Conservation (phyloP, 2,888 invertebrate genomes). For the Drosophila eohydei region DNA sequence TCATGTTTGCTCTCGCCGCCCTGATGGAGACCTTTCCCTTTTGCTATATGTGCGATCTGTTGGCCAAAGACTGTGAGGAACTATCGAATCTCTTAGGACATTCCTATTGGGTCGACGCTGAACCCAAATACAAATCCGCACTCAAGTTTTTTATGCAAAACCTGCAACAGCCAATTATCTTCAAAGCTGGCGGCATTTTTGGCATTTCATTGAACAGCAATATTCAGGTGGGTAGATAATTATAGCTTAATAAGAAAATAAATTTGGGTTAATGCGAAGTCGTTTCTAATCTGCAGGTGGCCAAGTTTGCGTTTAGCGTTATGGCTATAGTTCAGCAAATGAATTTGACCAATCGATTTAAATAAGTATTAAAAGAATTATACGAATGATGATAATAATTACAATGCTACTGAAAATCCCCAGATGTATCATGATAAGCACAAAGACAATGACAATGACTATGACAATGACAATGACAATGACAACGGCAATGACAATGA, state of each 20-base stretch:
- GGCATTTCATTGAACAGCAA: slow-evolving; percentile 44
- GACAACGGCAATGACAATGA: too few relatives aligned
- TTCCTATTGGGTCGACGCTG: slow-evolving; percentile 40
- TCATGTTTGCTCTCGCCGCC: slow-evolving; percentile 31
- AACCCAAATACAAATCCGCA: slow-evolving; percentile 30
- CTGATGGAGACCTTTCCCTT: slow-evolving; percentile 63
- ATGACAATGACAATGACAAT: too few relatives aligned
- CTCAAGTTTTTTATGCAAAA: slow-evolving; percentile 30
- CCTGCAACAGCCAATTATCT: slow-evolving; percentile 40
- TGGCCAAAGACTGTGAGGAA: slow-evolving; percentile 46
- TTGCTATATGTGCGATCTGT: slow-evolving; percentile 60
- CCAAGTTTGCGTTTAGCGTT: slow-evolving; percentile 73
- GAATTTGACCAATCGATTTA: slow-evolving; percentile 47
- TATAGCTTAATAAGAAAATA: neutral
- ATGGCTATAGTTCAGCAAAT: slow-evolving; percentile 33
- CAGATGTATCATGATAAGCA: too few relatives aligned
- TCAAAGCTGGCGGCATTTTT: slow-evolving; percentile 36
- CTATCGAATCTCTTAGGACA: slow-evolving; percentile 26
- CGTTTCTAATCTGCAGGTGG: slow-evolving; percentile 15
- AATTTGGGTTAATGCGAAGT: neutral
- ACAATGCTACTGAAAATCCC: too few relatives aligned
- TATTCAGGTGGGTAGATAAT: slow-evolving; percentile 47
- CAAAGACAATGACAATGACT: too few relatives aligned
- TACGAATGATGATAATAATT: neutral
- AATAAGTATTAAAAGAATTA: neutral